phyloP scores from a whole-genome alignment of 2,888 invertebrate species.

The Girardia tigrina region DNA sequence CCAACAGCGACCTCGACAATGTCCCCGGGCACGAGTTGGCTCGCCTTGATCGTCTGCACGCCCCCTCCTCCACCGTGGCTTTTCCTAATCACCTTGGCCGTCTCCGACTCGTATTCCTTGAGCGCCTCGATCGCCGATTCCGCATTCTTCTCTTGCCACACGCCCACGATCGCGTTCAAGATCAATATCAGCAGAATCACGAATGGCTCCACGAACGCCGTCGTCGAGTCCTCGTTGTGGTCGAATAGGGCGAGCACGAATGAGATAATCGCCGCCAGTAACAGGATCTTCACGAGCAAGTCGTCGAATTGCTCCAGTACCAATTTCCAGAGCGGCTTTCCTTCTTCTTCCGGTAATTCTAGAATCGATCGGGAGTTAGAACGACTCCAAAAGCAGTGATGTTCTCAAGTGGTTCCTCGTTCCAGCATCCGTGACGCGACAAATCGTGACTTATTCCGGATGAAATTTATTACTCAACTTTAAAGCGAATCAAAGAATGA shows the following conservation, averaged over 20 bases:
- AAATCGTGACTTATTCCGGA: too few relatives aligned
- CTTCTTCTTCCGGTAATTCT: slow-evolving; percentile 96
- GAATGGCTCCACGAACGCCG: slow-evolving; percentile 99
- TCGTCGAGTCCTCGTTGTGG: slow-evolving; percentile 58
- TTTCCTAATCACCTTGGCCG: slow-evolving; percentile 89
- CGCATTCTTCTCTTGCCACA: slow-evolving; percentile 99
- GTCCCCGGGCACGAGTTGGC: slow-evolving; percentile 96
- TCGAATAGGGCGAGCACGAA: slow-evolving; percentile 97
- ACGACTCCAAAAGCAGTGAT: too few relatives aligned
- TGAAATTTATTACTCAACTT: too few relatives aligned
- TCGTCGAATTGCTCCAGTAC: slow-evolving; percentile 99
- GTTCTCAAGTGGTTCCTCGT: too few relatives aligned
- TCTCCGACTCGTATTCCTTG: slow-evolving; percentile 99
- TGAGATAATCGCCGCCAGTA: slow-evolving; percentile 99
- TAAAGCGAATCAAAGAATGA: too few relatives aligned
- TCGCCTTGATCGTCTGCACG: slow-evolving; percentile 89
- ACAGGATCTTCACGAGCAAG: slow-evolving; percentile 99
- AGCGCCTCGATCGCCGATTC: slow-evolving; percentile 99
- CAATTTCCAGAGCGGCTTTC: slow-evolving; percentile 73
- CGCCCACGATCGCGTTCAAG: slow-evolving; percentile 98
- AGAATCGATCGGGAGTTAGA: too few relatives aligned
- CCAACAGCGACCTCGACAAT: slow-evolving; percentile 61
- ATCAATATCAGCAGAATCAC: slow-evolving; percentile 99
- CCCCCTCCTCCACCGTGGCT: slow-evolving; percentile 95
- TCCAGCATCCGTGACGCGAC: too few relatives aligned